Conservation (phyloP, 64 coral and sea anemone genomes). For the Acropora tenuis region DNA sequence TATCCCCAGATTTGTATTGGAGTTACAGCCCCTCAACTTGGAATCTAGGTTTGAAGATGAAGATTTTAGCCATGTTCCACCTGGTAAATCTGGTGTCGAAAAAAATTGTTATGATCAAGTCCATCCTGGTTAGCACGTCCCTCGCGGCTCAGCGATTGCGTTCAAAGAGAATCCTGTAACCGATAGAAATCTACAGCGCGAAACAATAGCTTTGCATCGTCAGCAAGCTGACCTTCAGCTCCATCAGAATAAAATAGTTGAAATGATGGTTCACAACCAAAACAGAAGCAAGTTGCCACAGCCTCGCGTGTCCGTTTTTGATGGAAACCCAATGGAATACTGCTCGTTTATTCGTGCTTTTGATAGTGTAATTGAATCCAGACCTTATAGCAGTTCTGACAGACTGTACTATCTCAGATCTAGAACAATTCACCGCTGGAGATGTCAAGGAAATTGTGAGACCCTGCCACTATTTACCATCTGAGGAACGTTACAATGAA, state of each 20-base stretch:
- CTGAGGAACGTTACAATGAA: background rate
- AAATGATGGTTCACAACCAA: background rate
- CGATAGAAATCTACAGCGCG: background rate
- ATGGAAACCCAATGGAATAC: background rate
- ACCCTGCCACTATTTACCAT: constrained; percentile 22
- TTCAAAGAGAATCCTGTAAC: background rate
- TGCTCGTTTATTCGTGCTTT: constrained; percentile 45
- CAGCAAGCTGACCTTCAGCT: background rate
- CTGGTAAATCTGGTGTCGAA: background rate
- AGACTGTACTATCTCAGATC: constrained; percentile 40
- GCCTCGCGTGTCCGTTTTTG: background rate
- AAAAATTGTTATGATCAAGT: no score
- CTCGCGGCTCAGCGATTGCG: background rate
- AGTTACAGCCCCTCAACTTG: background rate
- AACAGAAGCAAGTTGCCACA: constrained; percentile 1
- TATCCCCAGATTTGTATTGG: no score
- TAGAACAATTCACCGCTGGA: constrained; percentile 53
- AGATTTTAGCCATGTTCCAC: background rate
- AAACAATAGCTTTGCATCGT: background rate
- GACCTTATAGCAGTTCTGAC: constrained; percentile 1
- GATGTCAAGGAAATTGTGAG: constrained; percentile 47
- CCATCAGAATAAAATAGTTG: background rate
- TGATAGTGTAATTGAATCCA: constrained; percentile 47
- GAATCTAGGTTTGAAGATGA: background rate
- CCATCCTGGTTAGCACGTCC: background rate